Conservation (phyloP, 2,113 vertebrate genomes). For the Neotragus pygmaeus region DNA sequence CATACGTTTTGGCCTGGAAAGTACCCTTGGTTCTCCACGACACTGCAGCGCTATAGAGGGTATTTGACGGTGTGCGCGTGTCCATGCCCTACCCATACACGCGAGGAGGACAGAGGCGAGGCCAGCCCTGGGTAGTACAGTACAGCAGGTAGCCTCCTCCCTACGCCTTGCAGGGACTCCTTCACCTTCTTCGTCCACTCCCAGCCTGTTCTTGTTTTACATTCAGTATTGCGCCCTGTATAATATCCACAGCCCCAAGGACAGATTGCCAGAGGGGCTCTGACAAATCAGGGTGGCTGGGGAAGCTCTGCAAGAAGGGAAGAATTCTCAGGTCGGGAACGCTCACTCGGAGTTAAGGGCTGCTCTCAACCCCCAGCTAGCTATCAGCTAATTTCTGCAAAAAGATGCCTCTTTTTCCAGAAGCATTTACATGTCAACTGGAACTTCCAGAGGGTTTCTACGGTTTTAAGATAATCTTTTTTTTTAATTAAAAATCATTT, state of each 20-base stretch:
- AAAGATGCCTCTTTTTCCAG: neutral
- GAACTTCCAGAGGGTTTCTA: neutral
- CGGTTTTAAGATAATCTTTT: neutral
- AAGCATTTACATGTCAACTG: slow-evolving; percentile 32
- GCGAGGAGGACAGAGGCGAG: neutral
- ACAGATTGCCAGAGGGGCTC: neutral
- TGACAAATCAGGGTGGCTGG: neutral
- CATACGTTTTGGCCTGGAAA: neutral
- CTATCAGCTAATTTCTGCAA: slow-evolving; percentile 16
- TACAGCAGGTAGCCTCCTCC: neutral
- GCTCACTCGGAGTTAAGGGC: neutral
- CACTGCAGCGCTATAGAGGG: neutral
- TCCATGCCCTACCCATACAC: no score
- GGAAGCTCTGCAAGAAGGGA: neutral
- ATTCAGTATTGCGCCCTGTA: neutral
- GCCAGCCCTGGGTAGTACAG: neutral
- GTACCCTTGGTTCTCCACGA: neutral
- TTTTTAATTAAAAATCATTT: neutral
- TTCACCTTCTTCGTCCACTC: neutral
- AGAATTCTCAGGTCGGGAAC: neutral
- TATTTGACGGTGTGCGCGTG: neutral
- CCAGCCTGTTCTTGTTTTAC: neutral
- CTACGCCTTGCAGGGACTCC: neutral
- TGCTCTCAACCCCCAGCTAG: neutral
- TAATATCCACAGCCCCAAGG: neutral